Evolutionary conservation across 2,113 vertebrate genomes (phyloP).

Genomic region (Ovis canadensis): DNA sequence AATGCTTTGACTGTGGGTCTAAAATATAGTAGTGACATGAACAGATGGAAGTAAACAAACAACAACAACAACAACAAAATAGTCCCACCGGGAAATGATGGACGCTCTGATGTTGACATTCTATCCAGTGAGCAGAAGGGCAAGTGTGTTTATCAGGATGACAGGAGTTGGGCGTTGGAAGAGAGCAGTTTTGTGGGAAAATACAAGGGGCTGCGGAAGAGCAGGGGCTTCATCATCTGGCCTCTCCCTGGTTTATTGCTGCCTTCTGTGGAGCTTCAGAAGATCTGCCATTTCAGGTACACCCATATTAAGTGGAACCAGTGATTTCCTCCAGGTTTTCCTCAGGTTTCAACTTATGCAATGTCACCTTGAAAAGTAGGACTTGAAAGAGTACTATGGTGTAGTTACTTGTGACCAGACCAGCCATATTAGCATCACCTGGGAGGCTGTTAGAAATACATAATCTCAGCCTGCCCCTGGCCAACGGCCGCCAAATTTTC

Average conservation of each 20-base stretch:
- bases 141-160: neutral
- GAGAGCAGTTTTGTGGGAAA: neutral
- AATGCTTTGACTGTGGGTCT: neutral
- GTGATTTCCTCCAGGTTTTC: neutral
- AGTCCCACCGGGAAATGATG: neutral
- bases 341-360: neutral
- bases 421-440: neutral
- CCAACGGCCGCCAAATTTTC: neutral
- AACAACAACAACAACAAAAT: neutral
- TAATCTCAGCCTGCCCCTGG: neutral
- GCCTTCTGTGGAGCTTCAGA: neutral
- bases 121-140: neutral
- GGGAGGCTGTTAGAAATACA: neutral
- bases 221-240: neutral
- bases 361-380: neutral
- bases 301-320: neutral
- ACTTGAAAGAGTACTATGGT: neutral
- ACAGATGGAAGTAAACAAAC: neutral
- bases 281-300: neutral
- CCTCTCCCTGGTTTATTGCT: neutral
- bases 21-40: neutral
- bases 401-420: neutral
- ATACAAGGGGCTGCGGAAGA: neutral
- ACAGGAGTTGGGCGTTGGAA: neutral
- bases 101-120: neutral